Evolutionary conservation across 2,113 vertebrate species (phyloP), one percentile per base, ranked within the genome.

Genomic region (Heliornis fulica): DNA sequence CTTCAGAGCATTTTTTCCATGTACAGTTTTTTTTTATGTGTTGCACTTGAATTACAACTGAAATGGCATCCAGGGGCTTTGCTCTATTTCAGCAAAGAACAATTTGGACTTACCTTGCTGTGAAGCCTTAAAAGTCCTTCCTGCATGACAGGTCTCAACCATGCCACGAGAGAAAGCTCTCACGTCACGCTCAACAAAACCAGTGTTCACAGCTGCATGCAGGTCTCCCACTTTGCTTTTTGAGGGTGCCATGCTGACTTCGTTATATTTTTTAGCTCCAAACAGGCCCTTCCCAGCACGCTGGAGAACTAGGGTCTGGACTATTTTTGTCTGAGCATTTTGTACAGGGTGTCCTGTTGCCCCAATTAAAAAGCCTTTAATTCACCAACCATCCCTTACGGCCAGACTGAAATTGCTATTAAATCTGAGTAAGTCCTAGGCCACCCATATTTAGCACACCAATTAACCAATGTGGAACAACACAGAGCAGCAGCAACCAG

Each of bases 281-380:
- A 64, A 51, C 38, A 64, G 12, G 32, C 60, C 32, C 48, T 60
- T 83, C 41, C 81, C 63, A 43, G 61, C 48, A 34, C 5, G 16
- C 10, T 26, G 26, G 18, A 43, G 4, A 84, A 10, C 7, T 34
- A 56, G 53, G 31, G 20, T 40, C 57, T 77, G 71, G 40, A 80
- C 84, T 89, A 60, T 65, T 95, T 93, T 53, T 57, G 36, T 22
- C 60, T 57, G 41, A 87, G 43, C 28, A 15, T n/a, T 65, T 60
- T 38, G 31, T 78, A 26, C 18, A 36, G 56, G 23, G 40, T 87
- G 90, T 72, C 69, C 92, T 70, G 32, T 83, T 91, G 86, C 76
- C 91, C 95, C 93, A 95, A 15, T 95, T 94, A 94, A 90, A 92
- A 93, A 78, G 38, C 38, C 83, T 70, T 83, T 59, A 80, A 94